Evolutionary conservation across 1,140 invertebrate genomes (phyloP).

Genomic region (Caligus rogercresseyi): DNA sequence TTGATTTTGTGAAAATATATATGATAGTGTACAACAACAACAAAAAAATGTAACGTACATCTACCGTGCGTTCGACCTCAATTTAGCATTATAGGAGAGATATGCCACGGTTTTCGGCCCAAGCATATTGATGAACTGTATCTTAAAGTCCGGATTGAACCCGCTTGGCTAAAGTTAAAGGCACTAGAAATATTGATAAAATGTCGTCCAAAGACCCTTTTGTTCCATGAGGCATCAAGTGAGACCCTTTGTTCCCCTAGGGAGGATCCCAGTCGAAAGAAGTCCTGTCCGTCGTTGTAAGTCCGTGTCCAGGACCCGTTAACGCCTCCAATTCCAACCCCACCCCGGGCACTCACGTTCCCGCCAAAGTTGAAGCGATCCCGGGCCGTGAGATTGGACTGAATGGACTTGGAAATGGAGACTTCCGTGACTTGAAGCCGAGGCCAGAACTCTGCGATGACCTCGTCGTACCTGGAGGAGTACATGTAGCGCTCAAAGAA

Average conservation of each 20-base stretch:
- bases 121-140: neutral
- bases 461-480: constrained; percentile 44
- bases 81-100: neutral
- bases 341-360: neutral
- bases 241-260: neutral
- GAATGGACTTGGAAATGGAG: constrained; percentile 75
- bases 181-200: neutral
- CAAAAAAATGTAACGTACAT: neutral
- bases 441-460: constrained; percentile 36
- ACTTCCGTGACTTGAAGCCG: constrained; percentile 73
- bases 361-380: constrained; percentile 36
- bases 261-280: neutral
- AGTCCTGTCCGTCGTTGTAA: neutral
- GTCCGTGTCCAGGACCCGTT: neutral
- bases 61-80: neutral
- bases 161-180: neutral
- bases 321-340: neutral
- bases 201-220: neutral
- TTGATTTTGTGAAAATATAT: no score
- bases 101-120: neutral
- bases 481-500: constrained; percentile 46
- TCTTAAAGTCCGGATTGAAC: neutral
- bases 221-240: neutral
- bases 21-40: no score
- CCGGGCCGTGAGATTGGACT: constrained; percentile 65